Percentiles rank a stretch among this genome's conserved stretches.
phyloP scores from a whole-genome alignment of 2,113 vertebrate species.

The Dromiciops gliroides region DNA sequence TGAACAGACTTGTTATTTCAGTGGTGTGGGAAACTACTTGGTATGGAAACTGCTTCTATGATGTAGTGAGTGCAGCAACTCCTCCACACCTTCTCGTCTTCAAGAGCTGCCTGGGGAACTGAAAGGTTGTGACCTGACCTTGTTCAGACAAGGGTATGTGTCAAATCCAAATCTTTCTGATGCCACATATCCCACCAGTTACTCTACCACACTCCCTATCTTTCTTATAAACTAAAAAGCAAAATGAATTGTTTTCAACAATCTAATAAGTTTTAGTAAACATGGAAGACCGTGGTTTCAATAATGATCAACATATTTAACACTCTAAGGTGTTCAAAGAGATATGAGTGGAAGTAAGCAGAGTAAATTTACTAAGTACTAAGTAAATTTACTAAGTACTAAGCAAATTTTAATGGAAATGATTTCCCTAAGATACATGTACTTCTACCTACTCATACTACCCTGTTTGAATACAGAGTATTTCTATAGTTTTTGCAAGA shows the following conservation, averaged over 20 bases:
- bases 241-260: background rate
- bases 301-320: background rate
- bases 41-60: background rate
- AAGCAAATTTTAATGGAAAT: background rate
- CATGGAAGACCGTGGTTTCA: background rate
- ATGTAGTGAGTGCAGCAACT: background rate
- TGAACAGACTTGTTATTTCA: background rate
- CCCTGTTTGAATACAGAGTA: background rate
- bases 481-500: background rate
- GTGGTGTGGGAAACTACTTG: background rate
- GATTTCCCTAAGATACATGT: background rate
- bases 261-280: background rate
- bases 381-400: background rate
- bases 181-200: background rate
- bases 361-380: too few relatives aligned
- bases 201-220: background rate
- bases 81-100: background rate
- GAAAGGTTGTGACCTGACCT: background rate
- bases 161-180: background rate
- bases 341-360: background rate
- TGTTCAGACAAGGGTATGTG: background rate
- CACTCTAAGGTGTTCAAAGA: background rate
- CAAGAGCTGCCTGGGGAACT: background rate
- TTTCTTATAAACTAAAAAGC: background rate
- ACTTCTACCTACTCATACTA: background rate